Percentiles rank a stretch among this genome's conserved stretches.
phyloP scores from a whole-genome alignment of 2,797 vertebrate species.

The Thripadectes ignobilis region DNA sequence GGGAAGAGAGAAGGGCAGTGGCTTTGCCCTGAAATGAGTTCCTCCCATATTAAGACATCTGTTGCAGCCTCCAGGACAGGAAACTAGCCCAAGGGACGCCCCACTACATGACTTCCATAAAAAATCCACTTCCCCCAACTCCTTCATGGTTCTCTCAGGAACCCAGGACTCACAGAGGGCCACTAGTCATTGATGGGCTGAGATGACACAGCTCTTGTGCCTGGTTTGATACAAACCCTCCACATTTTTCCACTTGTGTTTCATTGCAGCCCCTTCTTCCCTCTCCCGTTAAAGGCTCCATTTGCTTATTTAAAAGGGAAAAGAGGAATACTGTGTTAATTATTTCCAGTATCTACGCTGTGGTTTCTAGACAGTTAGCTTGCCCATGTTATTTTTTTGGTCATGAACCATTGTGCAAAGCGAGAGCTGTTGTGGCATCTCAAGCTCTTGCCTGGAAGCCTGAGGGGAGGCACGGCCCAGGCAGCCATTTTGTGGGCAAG shows the following conservation, averaged over 20 bases:
- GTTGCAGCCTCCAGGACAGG: neutral
- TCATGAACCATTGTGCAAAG: neutral
- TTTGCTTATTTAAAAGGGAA: neutral
- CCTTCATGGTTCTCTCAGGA: neutral
- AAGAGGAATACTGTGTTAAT: neutral
- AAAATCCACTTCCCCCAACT: fast-evolving
- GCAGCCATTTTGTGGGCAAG: neutral
- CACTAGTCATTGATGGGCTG: fast-evolving
- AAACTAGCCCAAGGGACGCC: neutral
- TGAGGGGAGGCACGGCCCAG: neutral
- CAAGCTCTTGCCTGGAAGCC: neutral
- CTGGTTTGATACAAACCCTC: neutral
- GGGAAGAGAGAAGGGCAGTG: neutral
- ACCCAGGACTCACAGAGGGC: neutral
- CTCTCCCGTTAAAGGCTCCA: neutral
- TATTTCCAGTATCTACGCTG: neutral
- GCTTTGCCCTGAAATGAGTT: neutral
- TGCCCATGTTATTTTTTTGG: neutral
- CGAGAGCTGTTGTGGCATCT: neutral
- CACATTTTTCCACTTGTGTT: neutral
- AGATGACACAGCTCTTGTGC: neutral
- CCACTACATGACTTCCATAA: neutral
- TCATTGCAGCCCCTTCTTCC: neutral
- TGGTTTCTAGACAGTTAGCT: neutral
- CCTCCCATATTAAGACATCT: neutral